These are phyloP conservation scores for Hylyphantes graminicola DNA, from an alignment of 1,140 invertebrate species.

Conservation along the genomic window DNA sequence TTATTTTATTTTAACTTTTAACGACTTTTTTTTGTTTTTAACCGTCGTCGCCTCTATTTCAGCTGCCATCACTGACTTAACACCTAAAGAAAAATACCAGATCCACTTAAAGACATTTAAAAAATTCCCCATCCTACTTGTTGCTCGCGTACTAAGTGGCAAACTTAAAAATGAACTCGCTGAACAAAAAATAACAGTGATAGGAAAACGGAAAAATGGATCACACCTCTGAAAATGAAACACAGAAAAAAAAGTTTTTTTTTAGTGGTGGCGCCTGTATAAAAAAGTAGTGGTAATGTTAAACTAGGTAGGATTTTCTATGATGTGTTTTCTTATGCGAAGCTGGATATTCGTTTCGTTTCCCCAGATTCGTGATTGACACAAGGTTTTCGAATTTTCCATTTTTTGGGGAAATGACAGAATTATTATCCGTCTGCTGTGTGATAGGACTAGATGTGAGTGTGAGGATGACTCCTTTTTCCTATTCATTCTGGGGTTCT, in stretches of 20 bases:
- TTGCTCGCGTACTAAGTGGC: conserved; percentile 30
- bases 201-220: conserved; percentile 54
- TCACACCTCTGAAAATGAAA: conserved; percentile 17
- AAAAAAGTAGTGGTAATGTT: background rate
- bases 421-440: conserved; percentile 47
- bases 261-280: background rate
- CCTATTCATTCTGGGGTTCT: conserved; percentile 34
- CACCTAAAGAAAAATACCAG: conserved; percentile 33
- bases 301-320: conserved; percentile 15
- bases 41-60: conserved; percentile 17
- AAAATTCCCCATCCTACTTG: background rate
- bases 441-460: background rate
- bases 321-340: conserved; percentile 51
- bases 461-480: background rate
- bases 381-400: conserved; percentile 52
- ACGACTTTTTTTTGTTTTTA: too few relatives aligned
- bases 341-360: conserved; percentile 18
- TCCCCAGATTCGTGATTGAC: conserved; percentile 11
- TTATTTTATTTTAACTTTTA: too few relatives aligned
- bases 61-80: conserved; percentile 9
- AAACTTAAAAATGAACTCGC: conserved; percentile 36
- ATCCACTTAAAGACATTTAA: too few relatives aligned
- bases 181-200: conserved; percentile 49
- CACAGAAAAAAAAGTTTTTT: conserved; percentile 15
- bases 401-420: conserved; percentile 37